Percentiles rank a stretch among this genome's conserved stretches.
These are phyloP conservation scores for Cichladusa arquata DNA, from an alignment of 2,113 vertebrate species.

Conservation along the genomic window DNA sequence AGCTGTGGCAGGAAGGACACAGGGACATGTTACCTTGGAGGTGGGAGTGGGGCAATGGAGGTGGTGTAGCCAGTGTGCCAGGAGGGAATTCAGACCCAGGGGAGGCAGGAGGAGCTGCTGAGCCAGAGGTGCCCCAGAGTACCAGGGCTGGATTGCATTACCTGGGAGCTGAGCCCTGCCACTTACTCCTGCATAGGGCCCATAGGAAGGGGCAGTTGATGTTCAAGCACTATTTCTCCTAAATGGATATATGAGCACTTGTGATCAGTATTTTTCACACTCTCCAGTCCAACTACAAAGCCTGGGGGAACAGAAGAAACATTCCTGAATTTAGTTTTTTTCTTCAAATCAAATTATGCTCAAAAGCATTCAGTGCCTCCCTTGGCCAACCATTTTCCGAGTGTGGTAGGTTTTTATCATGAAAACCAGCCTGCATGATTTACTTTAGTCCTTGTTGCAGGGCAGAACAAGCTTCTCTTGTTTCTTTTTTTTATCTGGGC, in stretches of 20 bases:
- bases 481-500: not conserved
- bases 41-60: not conserved
- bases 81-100: too few species aligned
- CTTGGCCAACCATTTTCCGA: not conserved
- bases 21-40: fast-evolving
- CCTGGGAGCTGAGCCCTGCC: not conserved
- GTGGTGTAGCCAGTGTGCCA: fast-evolving
- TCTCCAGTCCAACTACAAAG: not conserved
- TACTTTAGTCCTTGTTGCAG: not conserved
- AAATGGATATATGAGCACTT: not conserved
- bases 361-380: not conserved
- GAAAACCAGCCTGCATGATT: not conserved
- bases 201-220: not conserved
- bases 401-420: not conserved
- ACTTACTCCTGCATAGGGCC: not conserved
- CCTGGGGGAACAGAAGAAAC: not conserved
- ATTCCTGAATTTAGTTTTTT: not conserved
- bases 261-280: not conserved
- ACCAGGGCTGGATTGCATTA: not conserved
- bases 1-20: not conserved
- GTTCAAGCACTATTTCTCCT: not conserved
- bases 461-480: not conserved
- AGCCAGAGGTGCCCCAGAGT: not conserved
- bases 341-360: not conserved
- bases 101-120: not conserved